These are phyloP conservation scores for Saxidomus purpurata DNA, from an alignment of 1,140 invertebrate species.

Conservation along the genomic window DNA sequence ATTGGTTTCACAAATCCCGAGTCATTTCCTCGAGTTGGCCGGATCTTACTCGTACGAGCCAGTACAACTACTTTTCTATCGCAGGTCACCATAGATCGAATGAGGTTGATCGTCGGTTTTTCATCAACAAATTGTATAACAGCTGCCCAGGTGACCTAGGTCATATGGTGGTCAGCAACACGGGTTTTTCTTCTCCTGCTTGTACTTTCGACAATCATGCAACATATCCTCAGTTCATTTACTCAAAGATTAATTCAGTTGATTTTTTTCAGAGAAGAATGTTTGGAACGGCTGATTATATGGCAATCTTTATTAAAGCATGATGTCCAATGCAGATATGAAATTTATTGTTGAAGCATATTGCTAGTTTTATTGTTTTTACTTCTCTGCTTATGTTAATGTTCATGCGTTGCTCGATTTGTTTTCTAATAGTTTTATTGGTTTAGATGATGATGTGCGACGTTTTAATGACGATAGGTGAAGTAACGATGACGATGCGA, in stretches of 20 bases:
- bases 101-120: not conserved
- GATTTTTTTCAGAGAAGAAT: not conserved
- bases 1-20: conserved; percentile 5
- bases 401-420: no score
- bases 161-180: not conserved
- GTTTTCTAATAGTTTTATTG: no score
- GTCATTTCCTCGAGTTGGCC: not conserved
- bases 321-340: not conserved
- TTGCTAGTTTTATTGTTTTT: no score
- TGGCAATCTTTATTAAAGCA: conserved; percentile 27
- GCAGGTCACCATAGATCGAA: not conserved
- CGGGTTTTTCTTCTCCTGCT: not conserved
- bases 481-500: no score
- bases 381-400: no score
- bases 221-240: conserved; percentile 31
- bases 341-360: no score
- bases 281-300: conserved; percentile 44
- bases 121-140: conserved; percentile 2
- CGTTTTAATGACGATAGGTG: no score
- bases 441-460: no score
- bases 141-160: conserved; percentile 4
- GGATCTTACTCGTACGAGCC: not conserved
- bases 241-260: conserved; percentile 25
- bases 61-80: conserved; percentile 26
- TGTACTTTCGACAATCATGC: conserved; percentile 18